Base-by-base conservation (phyloP, 1,140 invertebrate genomes). In the Tetragnatha versicolor region DNA sequence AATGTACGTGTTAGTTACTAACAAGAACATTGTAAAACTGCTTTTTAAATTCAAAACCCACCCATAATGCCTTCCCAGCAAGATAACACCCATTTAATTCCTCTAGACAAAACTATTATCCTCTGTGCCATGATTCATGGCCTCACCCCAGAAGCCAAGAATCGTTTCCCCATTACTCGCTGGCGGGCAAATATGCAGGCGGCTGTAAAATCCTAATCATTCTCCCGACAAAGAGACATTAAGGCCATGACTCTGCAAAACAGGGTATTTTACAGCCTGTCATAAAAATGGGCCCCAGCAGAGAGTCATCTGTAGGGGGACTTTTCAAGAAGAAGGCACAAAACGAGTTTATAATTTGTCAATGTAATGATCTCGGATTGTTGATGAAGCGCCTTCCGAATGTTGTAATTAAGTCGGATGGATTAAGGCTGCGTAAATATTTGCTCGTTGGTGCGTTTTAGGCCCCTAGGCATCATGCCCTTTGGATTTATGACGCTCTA, bases 271-370 rank as follows among this genome's bases (percentile, higher is more conserved):
- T 63, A 63, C 35, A 27, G 4, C 35, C 37, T 27, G 22, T 42
- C 35, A 63, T 63, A 63, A 63, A 63, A 63, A 63, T 63, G 35
- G 22, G 60, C 42, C 20, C 35, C 33, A 14, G 14, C 17, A 27
- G 37, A 39, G 29, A 31, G 31, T 66, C 22, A 66, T 66, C 1
- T 47, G 63, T 6, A 66, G 49, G 20, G 17, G 60, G 6, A 22
- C 42, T 47, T 22, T 31, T 66, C 33, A n/a, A 17, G 27, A 45
- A 42, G n/a, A 25, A n/a, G 7, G 4, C 3, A 49, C 25, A 9
- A 31, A 47, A 33, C 5, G 37, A 25, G 12, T 33, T 66, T 49
- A 66, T 66, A 49, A 66, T 66, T 66, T 66, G 63, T 66, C 63
- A 66, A 47, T 27, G 7, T 66, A 47, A 66, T 49, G 63, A 66